These are phyloP conservation scores for Agrilus cyanescens DNA, from an alignment of 2,888 invertebrate species.

Conservation along the genomic window DNA sequence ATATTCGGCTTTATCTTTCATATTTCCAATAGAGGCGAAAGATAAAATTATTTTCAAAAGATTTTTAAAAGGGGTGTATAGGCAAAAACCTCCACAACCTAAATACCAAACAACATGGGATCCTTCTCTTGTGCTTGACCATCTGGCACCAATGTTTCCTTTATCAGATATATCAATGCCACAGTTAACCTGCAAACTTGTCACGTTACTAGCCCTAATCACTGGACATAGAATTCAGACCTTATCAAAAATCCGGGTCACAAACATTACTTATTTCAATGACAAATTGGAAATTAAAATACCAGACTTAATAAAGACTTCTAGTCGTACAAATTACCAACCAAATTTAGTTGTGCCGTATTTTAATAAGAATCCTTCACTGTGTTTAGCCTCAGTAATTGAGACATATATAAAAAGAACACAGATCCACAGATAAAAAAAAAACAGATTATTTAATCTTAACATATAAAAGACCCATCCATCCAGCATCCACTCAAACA, in stretches of 20 bases:
- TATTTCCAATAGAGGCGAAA: background rate
- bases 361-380: conserved; percentile 7
- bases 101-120: conserved; percentile 16
- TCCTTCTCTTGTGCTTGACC: conserved; percentile 13
- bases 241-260: conserved; percentile 13
- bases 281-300: conserved; percentile 12
- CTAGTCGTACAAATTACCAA: conserved; percentile 6
- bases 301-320: conserved; percentile 15
- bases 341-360: conserved; percentile 11
- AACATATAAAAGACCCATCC: conserved; percentile 14
- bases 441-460: conserved; percentile 10
- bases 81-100: conserved; percentile 11
- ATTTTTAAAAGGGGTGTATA: conserved; percentile 14
- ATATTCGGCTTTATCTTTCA: background rate
- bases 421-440: background rate
- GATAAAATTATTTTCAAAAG: conserved; percentile 11
- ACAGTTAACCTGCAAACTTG: conserved; percentile 12
- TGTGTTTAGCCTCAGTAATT: conserved; percentile 12
- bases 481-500: conserved; percentile 12
- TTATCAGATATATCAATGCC: background rate
- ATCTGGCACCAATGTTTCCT: conserved; percentile 4
- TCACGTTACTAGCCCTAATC: conserved; percentile 15
- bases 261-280: conserved; percentile 3
- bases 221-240: conserved; percentile 19
- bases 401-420: conserved; percentile 10